Base-by-base conservation (phyloP, 2,797 vertebrate species). In the Eulemur albifrons region DNA sequence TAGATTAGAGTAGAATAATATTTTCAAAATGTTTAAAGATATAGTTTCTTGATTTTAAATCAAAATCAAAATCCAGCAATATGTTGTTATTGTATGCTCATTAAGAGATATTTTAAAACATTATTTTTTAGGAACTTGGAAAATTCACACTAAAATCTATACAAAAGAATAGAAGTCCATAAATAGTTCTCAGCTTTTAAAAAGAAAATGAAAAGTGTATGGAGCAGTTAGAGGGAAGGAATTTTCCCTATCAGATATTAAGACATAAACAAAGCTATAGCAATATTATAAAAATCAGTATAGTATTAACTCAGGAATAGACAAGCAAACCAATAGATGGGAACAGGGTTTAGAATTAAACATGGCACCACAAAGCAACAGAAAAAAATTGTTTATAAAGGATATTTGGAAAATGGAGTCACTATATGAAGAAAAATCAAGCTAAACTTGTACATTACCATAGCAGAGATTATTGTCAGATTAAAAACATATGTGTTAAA, bases 11-110 rank as follows among this genome's bases (percentile, higher is more conserved):
- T 48, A 27, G 5, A 73, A 77, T 18, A 40, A 72, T 12, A 84
- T 79, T 96, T 92, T 79, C 9, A 63, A 82, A 94, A 92, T 73
- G 11, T 70, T 65, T 57, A 61, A 94, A 13, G 23, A 88, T 83
- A 94, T 27, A 65, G 54, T 45, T 63, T 83, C n/a, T 32, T 65
- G 21, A 65, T 72, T 92, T 82, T 82, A 88, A 92, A 30, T 81
- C 13, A 73, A 40, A 59, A 76, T 77, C 4, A 87, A 87, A 91
- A 93, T 90, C 25, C 25, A 88, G 40, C 27, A 63, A 40, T 77
- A 83, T 57, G 77, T 54, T 83, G 32, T 21, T 21, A 83, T 54
- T 54, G n/a, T 40, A 63, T n/a, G 61, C 12, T 83, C 70, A 70
- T 72, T 88, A 72, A 57, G 27, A 77, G 69, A 94, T 70, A 88